Base-by-base conservation (phyloP, 2,888 invertebrate species). In the Hirtodrosophila histrioides region DNA sequence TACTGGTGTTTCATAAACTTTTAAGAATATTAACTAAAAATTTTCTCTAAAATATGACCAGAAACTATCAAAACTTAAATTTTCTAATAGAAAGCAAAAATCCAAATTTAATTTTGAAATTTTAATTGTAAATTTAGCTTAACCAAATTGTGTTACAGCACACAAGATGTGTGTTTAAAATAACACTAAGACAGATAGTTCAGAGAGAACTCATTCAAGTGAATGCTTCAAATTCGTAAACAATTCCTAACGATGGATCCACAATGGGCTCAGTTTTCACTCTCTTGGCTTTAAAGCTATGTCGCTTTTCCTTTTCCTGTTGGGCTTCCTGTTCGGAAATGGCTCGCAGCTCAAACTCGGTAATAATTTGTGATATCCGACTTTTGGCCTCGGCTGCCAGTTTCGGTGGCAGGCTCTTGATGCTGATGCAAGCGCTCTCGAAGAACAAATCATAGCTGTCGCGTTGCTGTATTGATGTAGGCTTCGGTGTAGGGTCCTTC, bases 381-480 rank as follows among this genome's bases (percentile, higher is more conserved):
- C 79, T 88, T 50, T 89, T 89, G 3, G 88, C 86, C 54, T 90
- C 90, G 0, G 89, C 84, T 0, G 89, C 90, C 46, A 89, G 37
- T 65, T 89, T 89, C 0, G 89, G 89, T 3, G 89, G 89, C 36
- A 89, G 67, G 4, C 63, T 69, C 58, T 90, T 89, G 12, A 90
- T 88, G 41, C 82, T 84, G 43, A 89, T 80, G 57, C 90, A 86
- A 3, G 88, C 86, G 24, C 90, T 89, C 46, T 90, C 90, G 23
- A 89, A 89, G 43, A 90, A 89, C 53, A 89, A 61, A 49, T 89
- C 89, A 46, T 89, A 89, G 44, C 82, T 86, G 40, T 88, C 83
- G 5, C 65, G 75, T 10, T 71, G 75, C n/a, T 40, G 53, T n/a
- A 51, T 23, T 11, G 40, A 7, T 11, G 9, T 7, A 7, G 8